These are phyloP conservation scores for Drosophila yakuba DNA, from an alignment of 1,140 invertebrate species.

Conservation along the genomic window DNA sequence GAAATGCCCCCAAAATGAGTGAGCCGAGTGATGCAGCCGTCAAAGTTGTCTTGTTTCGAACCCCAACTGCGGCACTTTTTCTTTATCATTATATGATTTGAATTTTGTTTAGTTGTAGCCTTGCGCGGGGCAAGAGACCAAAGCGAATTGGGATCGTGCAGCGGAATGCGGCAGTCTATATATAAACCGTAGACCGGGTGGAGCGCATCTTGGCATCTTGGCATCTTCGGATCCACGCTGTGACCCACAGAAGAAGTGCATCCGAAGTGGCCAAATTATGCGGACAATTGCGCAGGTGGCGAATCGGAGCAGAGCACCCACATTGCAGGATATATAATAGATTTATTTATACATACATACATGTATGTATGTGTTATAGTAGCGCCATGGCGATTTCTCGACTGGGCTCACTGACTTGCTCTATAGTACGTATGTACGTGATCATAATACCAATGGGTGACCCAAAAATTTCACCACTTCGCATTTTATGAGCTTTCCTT, in stretches of 20 bases:
- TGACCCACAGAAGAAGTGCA: constrained; percentile 5
- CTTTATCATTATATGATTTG: neutral
- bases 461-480: constrained; percentile 62
- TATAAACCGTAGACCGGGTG: constrained; percentile 57
- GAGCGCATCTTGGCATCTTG: constrained; percentile 13
- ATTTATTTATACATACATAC: constrained; percentile 2
- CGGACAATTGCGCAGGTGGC: constrained; percentile 74
- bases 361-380: neutral
- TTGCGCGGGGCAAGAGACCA: constrained; percentile 53
- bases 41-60: constrained; percentile 60
- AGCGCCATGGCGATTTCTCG: constrained; percentile 65
- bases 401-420: constrained; percentile 22
- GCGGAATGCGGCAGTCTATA: constrained; percentile 60
- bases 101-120: constrained; percentile 44
- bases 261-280: constrained; percentile 56
- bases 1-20: constrained; percentile 52
- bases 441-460: constrained; percentile 81
- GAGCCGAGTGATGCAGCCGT: constrained; percentile 60
- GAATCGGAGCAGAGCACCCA: constrained; percentile 72
- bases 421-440: constrained; percentile 52
- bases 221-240: constrained; percentile 24
- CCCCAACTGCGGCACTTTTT: constrained; percentile 49
- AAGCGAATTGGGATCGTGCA: constrained; percentile 66
- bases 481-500: constrained; percentile 18
- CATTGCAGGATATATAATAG: constrained; percentile 49